Percentiles rank a stretch among this genome's conserved stretches.
These are phyloP conservation scores for Austrolebias charrua DNA, from an alignment of 2,797 vertebrate genomes.

Conservation along the genomic window DNA sequence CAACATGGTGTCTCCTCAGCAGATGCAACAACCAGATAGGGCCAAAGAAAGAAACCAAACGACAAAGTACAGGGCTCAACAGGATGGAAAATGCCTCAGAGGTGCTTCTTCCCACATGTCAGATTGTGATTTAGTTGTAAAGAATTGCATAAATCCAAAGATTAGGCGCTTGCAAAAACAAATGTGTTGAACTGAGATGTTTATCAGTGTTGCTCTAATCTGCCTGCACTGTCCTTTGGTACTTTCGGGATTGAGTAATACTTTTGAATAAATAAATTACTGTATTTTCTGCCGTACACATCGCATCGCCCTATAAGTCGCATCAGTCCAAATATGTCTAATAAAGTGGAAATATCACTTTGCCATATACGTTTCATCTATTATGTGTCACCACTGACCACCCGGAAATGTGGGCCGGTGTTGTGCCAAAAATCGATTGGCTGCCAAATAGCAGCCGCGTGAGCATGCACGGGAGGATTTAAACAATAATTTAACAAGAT, in stretches of 20 bases:
- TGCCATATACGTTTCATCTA: too few species aligned
- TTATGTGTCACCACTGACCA: too few species aligned
- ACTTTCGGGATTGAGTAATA: background rate
- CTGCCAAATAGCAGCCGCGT: too few species aligned
- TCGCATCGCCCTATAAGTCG: too few species aligned
- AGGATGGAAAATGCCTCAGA: conserved; percentile 19
- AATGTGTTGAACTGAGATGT: background rate
- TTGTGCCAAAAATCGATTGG: too few species aligned
- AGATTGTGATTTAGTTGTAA: conserved; percentile 3
- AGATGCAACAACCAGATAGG: conserved; percentile 62
- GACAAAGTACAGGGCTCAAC: conserved; percentile 23
- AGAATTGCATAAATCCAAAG: background rate
- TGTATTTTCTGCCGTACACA: too few species aligned
- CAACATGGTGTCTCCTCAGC: conserved; percentile 60
- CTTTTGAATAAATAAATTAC: background rate
- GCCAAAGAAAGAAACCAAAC: conserved; percentile 29
- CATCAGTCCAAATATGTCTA: too few species aligned
- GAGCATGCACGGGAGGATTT: too few species aligned
- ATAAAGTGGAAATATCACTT: too few species aligned
- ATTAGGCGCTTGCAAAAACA: background rate
- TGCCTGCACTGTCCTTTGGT: background rate
- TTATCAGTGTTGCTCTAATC: background rate
- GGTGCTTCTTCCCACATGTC: background rate
- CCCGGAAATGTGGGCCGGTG: too few species aligned
- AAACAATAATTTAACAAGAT: too few species aligned